Percentiles rank a stretch among this genome's conserved stretches.
These are phyloP conservation scores for Mylabris sibirica DNA, from an alignment of 2,888 invertebrate species.

Conservation along the genomic window DNA sequence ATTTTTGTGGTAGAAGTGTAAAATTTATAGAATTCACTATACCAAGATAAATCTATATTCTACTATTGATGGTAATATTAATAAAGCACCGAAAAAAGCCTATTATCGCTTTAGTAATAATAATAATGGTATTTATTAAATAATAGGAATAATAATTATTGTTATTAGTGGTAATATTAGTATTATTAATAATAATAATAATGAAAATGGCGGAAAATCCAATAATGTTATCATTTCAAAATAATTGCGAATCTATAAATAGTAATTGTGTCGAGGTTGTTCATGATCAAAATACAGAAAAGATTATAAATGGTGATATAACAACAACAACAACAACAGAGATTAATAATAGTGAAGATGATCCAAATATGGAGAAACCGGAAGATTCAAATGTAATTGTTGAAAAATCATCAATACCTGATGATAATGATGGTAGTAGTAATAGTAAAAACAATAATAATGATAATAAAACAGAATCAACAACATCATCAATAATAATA, in stretches of 20 bases:
- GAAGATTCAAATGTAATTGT: constrained; percentile 36
- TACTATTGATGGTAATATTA: background rate
- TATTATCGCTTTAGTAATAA: background rate
- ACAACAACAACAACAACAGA: constrained; percentile 34
- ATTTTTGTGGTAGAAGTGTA: background rate
- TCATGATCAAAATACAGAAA: constrained; percentile 30
- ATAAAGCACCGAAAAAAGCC: background rate
- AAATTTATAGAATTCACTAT: background rate
- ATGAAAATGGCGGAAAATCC: constrained; percentile 51
- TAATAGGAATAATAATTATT: too few relatives aligned
- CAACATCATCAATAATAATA: constrained; percentile 40
- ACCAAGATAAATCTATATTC: background rate
- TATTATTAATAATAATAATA: constrained; percentile 27
- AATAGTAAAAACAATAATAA: background rate
- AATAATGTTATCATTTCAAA: constrained; percentile 44
- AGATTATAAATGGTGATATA: constrained; percentile 41
- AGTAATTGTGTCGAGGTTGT: constrained; percentile 47
- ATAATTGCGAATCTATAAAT: constrained; percentile 48
- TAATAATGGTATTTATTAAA: background rate
- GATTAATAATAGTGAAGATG: constrained; percentile 11
- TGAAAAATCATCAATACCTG: background rate
- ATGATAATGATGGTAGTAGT: background rate
- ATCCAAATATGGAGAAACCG: constrained; percentile 37
- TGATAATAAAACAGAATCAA: constrained; percentile 24
- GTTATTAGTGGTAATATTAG: background rate